A percentile compares a stretch with the other conserved stretches of the same genome.
Conservation (phyloP, 2,888 invertebrate genomes). For the Cephus spinipes region DNA sequence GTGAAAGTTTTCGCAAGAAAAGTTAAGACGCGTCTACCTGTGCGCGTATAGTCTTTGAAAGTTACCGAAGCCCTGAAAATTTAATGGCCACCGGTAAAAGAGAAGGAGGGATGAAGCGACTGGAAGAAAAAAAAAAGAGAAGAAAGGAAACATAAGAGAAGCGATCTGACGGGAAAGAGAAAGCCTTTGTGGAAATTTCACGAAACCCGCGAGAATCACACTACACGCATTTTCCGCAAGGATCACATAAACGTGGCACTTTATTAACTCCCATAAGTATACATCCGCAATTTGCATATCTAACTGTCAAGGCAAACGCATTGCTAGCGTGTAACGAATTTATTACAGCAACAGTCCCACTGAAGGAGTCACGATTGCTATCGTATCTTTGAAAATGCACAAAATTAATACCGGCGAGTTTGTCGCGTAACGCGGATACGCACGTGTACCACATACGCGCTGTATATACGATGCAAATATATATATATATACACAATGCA, state of each 20-base stretch:
- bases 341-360: background rate
- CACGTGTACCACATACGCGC: background rate
- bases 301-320: background rate
- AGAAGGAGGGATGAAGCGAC: background rate
- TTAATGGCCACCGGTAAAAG: conserved; percentile 2
- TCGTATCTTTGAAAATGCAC: background rate
- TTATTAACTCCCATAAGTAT: background rate
- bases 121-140: background rate
- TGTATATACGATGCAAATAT: too few relatives aligned
- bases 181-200: conserved; percentile 19
- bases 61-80: conserved; percentile 3
- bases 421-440: background rate
- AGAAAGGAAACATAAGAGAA: background rate
- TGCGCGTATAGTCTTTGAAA: background rate
- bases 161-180: conserved; percentile 20
- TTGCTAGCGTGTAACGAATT: background rate
- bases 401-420: background rate
- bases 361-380: background rate
- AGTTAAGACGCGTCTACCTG: background rate
- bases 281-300: background rate
- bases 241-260: background rate
- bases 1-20: conserved; percentile 4
- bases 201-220: background rate
- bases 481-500: too few relatives aligned
- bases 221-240: background rate